A percentile compares a stretch with the other conserved stretches of the same genome.
Evolutionary conservation across 2,888 invertebrate genomes (phyloP).

Genomic region (Polietes domitor): DNA sequence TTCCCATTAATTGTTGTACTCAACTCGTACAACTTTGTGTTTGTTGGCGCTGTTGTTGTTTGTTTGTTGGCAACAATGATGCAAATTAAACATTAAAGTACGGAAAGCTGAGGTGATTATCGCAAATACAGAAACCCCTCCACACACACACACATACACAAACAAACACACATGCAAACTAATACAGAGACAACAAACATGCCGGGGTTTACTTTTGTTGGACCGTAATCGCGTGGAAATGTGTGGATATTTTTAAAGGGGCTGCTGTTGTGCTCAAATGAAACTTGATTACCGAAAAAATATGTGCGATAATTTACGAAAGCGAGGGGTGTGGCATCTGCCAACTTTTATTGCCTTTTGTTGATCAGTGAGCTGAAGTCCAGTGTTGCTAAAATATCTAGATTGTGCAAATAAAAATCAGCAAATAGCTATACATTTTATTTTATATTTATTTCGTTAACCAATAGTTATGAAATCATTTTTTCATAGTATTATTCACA

Average conservation of each 20-base stretch:
- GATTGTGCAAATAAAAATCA: no score
- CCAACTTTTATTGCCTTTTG: background rate
- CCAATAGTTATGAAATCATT: no score
- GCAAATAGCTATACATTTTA: no score
- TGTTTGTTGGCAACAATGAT: conserved; percentile 47
- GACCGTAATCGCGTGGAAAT: conserved; percentile 60
- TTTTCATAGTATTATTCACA: no score
- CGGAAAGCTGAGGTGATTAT: conserved; percentile 55
- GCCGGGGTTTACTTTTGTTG: conserved; percentile 23
- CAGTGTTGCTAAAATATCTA: no score
- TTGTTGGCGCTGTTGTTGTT: conserved; percentile 2
- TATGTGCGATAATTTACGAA: conserved; percentile 36
- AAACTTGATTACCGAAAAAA: conserved; percentile 48
- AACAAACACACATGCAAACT: background rate
- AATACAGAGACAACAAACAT: conserved; percentile 26
- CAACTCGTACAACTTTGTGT: conserved; percentile 32
- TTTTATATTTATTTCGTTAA: no score
- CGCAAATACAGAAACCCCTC: conserved; percentile 35
- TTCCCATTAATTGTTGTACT: conserved; percentile 54
- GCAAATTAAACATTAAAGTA: conserved; percentile 55
- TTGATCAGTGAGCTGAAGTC: no score
- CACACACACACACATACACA: background rate
- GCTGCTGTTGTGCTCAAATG: conserved; percentile 25
- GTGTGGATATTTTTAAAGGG: conserved; percentile 45
- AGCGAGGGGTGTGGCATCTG: conserved; percentile 4